Percentiles rank a stretch among this genome's conserved stretches.
These are phyloP conservation scores for Urosaurus nigricauda DNA, from an alignment of 2,797 vertebrate genomes.

Conservation along the genomic window DNA sequence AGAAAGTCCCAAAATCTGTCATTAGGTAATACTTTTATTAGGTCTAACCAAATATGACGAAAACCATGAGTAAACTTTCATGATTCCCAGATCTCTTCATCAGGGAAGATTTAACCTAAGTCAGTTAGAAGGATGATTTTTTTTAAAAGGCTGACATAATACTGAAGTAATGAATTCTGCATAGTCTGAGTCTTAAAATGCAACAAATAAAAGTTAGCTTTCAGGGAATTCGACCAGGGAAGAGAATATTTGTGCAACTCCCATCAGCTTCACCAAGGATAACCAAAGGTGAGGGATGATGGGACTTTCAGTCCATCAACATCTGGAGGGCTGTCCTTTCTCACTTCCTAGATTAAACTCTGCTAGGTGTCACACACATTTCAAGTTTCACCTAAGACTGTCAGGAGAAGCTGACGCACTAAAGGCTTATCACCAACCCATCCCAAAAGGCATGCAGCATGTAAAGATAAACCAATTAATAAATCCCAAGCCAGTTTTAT, in stretches of 20 bases:
- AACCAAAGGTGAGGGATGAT: not conserved
- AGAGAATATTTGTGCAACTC: not conserved
- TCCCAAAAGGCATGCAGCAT: not conserved
- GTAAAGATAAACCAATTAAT: not conserved
- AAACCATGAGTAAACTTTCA: not conserved
- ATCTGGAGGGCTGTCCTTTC: not conserved
- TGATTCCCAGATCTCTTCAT: not conserved
- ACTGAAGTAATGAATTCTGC: not conserved
- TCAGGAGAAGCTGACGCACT: not conserved
- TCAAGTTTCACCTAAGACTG: not conserved
- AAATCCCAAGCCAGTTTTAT: not conserved
- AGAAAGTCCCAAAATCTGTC: not conserved
- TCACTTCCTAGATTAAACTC: not conserved
- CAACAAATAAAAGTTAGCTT: not conserved
- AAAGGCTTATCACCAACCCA: not conserved
- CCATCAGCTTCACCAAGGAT: not conserved
- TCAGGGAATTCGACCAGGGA: not conserved
- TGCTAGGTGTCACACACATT: not conserved
- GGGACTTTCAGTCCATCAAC: not conserved
- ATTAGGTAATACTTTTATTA: not conserved
- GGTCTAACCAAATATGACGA: not conserved
- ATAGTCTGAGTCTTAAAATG: not conserved
- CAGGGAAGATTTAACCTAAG: not conserved
- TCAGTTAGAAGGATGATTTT: not conserved
- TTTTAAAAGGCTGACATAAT: not conserved